Evolutionary conservation across 2,113 vertebrate species (phyloP), one percentile per base, ranked within the genome.

Genomic region (Erinaceus europaeus): DNA sequence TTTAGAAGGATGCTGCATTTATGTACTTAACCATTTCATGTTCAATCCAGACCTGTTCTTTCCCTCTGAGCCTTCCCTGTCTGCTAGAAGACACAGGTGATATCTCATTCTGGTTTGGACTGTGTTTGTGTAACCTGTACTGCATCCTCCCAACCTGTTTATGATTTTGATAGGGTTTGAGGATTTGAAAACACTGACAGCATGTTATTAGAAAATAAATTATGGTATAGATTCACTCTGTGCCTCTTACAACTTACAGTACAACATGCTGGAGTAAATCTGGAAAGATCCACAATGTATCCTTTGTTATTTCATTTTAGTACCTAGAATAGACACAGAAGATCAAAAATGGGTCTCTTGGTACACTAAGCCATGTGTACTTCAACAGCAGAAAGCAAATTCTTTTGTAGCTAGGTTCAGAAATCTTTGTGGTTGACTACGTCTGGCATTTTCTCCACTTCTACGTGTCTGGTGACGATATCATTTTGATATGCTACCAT

Each of bases 251-350:
- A 61, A 2, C 32, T 48, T 90, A 15, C 18, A 61, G 17, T 3
- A 64, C 9, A 36, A 52, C 9, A 17, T 40, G 87, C 21, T 2
- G 0, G 18, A 0, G 64, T 81, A 34, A 27, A 38, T n/a, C 44
- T 92, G 84, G 81, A 21, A 57, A 59, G 80, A 89, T 27, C 82
- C 92, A 52, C 80, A 89, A 93, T 91, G 69, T 0, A 15, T 74
- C 88, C 64, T 81, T 87, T 86, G 61, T 86, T 18, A 0, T 34
- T 76, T 90, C 83, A 27, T 84, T 90, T 94, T 89, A 79, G 44
- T 91, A 64, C 52, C 53, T 96, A 38, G 81, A 93, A 44, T 59
- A 59, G 42, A 15, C 21, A 68, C 57, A 25, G 59, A 0, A 6
- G 81, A 80, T 93, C 50, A 89, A 85, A 93, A 0, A 53, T 1